These are phyloP conservation scores for Drosophila pseudotalamancana DNA, from an alignment of 2,888 invertebrate genomes.

Conservation along the genomic window DNA sequence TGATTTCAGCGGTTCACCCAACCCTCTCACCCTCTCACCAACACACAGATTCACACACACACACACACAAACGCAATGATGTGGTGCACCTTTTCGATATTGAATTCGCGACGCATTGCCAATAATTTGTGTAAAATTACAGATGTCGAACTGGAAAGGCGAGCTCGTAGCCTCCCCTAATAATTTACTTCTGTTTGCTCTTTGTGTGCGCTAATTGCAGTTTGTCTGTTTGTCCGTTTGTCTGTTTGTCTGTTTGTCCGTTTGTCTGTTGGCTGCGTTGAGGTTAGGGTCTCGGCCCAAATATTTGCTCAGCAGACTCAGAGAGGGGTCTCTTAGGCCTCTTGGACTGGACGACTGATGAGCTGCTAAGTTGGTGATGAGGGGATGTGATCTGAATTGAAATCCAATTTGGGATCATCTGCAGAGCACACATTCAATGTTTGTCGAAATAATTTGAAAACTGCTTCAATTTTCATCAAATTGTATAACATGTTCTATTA, in stretches of 20 bases:
- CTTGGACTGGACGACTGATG: conserved; percentile 18
- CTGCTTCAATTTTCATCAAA: not conserved
- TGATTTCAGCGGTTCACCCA: conserved; percentile 45
- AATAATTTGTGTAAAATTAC: conserved; percentile 66
- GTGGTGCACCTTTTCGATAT: conserved; percentile 27
- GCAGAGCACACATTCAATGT: conserved; percentile 36
- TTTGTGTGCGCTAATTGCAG: conserved; percentile 67
- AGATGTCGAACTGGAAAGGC: conserved; percentile 26
- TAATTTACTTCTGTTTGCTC: conserved; percentile 54
- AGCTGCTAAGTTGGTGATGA: conserved; percentile 6
- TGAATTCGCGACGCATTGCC: conserved; percentile 50
- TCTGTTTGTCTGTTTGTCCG: too few species aligned
- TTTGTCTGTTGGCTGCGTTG: conserved; percentile 46
- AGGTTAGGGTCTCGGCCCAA: conserved; percentile 39
- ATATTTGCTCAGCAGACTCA: conserved; percentile 55
- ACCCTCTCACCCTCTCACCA: conserved; percentile 16
- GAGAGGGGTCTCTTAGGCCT: conserved; percentile 41
- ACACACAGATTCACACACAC: not conserved
- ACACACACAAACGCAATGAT: not conserved
- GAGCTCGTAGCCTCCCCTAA: conserved; percentile 25
- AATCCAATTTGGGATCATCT: conserved; percentile 39
- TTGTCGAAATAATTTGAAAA: conserved; percentile 9
- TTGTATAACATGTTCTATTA: too few species aligned
- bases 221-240: too few species aligned
- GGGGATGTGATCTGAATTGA: conserved; percentile 51